phyloP scores from a whole-genome alignment of 1,140 invertebrate genomes.

The Panulirus ornatus region DNA sequence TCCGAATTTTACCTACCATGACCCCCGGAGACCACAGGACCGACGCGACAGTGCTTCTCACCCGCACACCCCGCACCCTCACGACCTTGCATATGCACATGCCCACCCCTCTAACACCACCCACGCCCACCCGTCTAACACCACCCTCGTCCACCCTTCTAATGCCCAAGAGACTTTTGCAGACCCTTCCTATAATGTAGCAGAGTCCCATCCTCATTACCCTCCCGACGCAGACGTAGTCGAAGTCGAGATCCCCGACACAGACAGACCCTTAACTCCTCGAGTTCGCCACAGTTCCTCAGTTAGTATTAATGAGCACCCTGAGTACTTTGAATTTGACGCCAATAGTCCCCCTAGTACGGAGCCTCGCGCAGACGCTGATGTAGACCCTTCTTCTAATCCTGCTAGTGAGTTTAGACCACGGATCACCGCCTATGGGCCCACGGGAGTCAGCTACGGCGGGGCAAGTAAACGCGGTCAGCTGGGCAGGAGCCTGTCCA shows the following conservation, averaged over 20 bases:
- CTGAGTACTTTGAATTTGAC: conserved; percentile 78
- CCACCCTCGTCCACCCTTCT: conserved; percentile 65
- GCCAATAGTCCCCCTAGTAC: conserved; percentile 76
- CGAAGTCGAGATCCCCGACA: conserved; percentile 63
- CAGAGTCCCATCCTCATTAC: conserved; percentile 58
- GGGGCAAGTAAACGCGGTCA: conserved; percentile 81
- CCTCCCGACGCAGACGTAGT: conserved; percentile 64
- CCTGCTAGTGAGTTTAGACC: conserved; percentile 77
- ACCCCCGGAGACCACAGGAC: conserved; percentile 53
- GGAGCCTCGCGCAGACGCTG: conserved; percentile 76
- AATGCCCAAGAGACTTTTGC: conserved; percentile 65
- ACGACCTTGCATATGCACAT: conserved; percentile 62
- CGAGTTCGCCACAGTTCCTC: conserved; percentile 75
- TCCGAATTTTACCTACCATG: conserved; percentile 51
- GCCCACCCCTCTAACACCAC: conserved; percentile 52
- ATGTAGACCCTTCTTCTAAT: conserved; percentile 76
- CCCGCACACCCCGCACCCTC: conserved; percentile 67
- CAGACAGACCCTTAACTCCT: conserved; percentile 71
- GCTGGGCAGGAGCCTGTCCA: conserved; percentile 89
- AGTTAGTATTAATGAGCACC: conserved; percentile 79
- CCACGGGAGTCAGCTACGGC: conserved; percentile 75
- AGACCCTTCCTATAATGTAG: conserved; percentile 66
- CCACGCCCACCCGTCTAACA: conserved; percentile 62
- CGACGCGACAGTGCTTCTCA: conserved; percentile 66
- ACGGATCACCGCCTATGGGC: conserved; percentile 75